Conservation (phyloP, 1,140 invertebrate genomes). For the Nixonia krombeini region DNA sequence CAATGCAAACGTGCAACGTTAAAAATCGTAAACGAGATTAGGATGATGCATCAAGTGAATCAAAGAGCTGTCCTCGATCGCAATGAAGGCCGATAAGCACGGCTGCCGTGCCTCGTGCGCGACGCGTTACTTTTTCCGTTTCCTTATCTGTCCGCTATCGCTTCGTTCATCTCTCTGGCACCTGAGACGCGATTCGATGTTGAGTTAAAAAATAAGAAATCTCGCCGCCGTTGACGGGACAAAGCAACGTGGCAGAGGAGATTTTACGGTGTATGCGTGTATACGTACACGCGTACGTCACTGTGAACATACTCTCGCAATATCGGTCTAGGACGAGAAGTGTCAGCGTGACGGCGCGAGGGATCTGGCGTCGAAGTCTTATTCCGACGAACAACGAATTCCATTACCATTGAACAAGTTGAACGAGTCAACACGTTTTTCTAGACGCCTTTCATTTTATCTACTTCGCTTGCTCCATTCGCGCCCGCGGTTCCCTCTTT, state of each 20-base stretch:
- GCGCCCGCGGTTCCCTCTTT: slow-evolving; percentile 26
- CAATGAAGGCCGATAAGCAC: neutral
- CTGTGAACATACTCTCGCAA: slow-evolving; percentile 23
- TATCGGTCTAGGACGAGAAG: slow-evolving; percentile 32
- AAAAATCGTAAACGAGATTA: too few species aligned
- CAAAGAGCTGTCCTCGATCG: too few species aligned
- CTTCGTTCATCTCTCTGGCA: slow-evolving; percentile 38
- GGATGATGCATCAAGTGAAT: too few species aligned
- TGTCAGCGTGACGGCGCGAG: slow-evolving; percentile 38
- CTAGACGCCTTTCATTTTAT: slow-evolving; percentile 45
- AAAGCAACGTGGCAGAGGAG: slow-evolving; percentile 26
- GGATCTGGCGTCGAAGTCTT: slow-evolving; percentile 48
- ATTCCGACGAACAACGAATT: slow-evolving; percentile 50
- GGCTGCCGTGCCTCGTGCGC: neutral
- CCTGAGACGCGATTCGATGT: neutral
- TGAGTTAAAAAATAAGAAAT: slow-evolving; percentile 39
- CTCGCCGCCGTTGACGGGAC: slow-evolving; percentile 9
- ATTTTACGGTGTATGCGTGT: slow-evolving; percentile 20
- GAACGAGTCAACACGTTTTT: slow-evolving; percentile 46
- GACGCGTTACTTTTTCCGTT: slow-evolving; percentile 17
- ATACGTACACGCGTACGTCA: slow-evolving; percentile 24
- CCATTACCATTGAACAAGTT: slow-evolving; percentile 49
- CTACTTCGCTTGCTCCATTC: slow-evolving; percentile 45
- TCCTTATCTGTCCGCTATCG: slow-evolving; percentile 38
- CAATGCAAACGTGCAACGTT: too few species aligned